Conservation (phyloP, 1,140 invertebrate species). For the Carposina sasakii region DNA sequence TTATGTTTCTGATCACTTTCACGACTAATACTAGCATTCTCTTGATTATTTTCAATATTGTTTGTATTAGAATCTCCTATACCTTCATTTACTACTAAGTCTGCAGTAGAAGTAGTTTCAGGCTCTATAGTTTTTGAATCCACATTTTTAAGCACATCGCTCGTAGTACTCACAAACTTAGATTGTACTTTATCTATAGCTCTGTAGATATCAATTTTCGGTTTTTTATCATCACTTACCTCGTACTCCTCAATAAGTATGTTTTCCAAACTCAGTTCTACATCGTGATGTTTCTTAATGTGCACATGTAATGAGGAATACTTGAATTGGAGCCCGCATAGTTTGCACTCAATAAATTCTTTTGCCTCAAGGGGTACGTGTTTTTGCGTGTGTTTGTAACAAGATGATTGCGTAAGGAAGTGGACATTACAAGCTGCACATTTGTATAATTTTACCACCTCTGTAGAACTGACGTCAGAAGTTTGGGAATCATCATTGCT, state of each 20-base stretch:
- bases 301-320: slow-evolving; percentile 9
- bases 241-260: slow-evolving; percentile 8
- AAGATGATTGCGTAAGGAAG: slow-evolving; percentile 9
- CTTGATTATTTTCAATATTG: too few species aligned
- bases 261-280: slow-evolving; percentile 11
- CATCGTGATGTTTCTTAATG: slow-evolving; percentile 13
- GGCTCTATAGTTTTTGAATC: too few species aligned
- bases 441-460: slow-evolving; percentile 22
- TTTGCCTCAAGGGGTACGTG: slow-evolving; percentile 16
- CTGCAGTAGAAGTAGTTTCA: too few species aligned
- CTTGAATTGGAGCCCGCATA: slow-evolving; percentile 21
- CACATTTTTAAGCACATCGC: too few species aligned
- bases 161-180: slow-evolving; percentile 3
- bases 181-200: slow-evolving; percentile 6
- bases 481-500: too few species aligned
- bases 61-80: too few species aligned
- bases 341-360: slow-evolving; percentile 23
- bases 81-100: too few species aligned
- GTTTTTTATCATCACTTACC: not conserved
- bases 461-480: too few species aligned
- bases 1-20: too few species aligned
- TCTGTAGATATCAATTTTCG: slow-evolving; percentile 1
- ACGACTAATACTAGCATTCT: too few species aligned
- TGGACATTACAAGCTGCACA: slow-evolving; percentile 22
- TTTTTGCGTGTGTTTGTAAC: slow-evolving; percentile 13